A percentile compares a stretch with the other conserved stretches of the same genome.
Conservation (phyloP, 1,140 invertebrate species). For the Aphidius ervi region DNA sequence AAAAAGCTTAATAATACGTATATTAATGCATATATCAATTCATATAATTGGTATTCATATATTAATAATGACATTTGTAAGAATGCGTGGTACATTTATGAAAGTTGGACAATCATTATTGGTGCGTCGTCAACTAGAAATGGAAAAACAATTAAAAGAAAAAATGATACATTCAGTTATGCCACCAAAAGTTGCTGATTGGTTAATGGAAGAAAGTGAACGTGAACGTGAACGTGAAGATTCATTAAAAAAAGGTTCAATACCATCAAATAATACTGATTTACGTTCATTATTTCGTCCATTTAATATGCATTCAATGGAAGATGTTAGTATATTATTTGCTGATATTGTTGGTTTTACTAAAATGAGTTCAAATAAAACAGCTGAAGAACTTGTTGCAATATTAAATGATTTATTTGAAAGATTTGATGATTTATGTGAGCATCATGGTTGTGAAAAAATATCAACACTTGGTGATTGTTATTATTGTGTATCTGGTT, state of each 20-base stretch:
- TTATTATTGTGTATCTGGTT: slow-evolving; percentile 92
- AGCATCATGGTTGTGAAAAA: slow-evolving; percentile 83
- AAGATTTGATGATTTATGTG: slow-evolving; percentile 83
- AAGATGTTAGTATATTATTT: slow-evolving; percentile 95
- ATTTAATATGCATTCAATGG: slow-evolving; percentile 94
- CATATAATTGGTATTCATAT: slow-evolving; percentile 92
- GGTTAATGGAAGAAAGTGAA: slow-evolving; percentile 73
- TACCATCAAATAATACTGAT: slow-evolving; percentile 56
- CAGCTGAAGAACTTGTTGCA: slow-evolving; percentile 79
- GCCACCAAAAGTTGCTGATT: slow-evolving; percentile 86
- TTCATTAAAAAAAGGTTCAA: slow-evolving; percentile 49
- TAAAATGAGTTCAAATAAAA: slow-evolving; percentile 94
- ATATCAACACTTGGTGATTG: slow-evolving; percentile 94
- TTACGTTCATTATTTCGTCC: slow-evolving; percentile 81
- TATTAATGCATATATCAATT: slow-evolving; percentile 81
- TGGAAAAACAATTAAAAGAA: slow-evolving; percentile 92
- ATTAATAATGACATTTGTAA: slow-evolving; percentile 85
- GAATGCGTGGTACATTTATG: slow-evolving; percentile 93
- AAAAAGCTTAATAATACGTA: slow-evolving; percentile 60
- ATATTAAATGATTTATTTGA: slow-evolving; percentile 96
- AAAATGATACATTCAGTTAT: slow-evolving; percentile 98
- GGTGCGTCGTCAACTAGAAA: slow-evolving; percentile 81
- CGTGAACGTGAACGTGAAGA: slow-evolving; percentile 54
- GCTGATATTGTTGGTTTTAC: slow-evolving; percentile 98
- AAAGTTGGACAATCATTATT: slow-evolving; percentile 90